Percentiles rank a stretch among this genome's conserved stretches.
These are phyloP conservation scores for Astreopora myriophthalma DNA, from an alignment of 64 coral and sea anemone species.

Conservation along the genomic window DNA sequence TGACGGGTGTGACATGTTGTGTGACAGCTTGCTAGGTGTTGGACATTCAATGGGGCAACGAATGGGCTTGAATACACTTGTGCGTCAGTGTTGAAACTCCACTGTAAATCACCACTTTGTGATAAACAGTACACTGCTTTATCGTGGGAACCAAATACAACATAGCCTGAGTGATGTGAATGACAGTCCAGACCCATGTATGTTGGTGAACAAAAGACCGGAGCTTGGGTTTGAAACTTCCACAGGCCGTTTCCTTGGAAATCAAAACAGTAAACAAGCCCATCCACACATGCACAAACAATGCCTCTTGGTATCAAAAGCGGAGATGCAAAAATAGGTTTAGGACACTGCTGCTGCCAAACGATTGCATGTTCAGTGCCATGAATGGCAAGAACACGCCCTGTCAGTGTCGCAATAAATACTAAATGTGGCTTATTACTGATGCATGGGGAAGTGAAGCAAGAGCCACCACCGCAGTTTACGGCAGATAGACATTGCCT, in stretches of 20 bases:
- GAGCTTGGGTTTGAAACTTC: conserved; percentile 50
- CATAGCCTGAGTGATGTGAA: not conserved
- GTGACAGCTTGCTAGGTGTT: not conserved
- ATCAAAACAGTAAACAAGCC: conserved; percentile 66
- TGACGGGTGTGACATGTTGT: not conserved
- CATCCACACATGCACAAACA: conserved; percentile 74
- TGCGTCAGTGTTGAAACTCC: conserved; percentile 72
- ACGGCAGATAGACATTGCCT: conserved; percentile 35
- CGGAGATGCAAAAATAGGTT: conserved; percentile 92
- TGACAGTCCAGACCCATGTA: not conserved
- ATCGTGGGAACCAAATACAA: conserved; percentile 90
- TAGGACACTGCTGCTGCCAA: conserved; percentile 77
- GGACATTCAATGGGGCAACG: conserved; percentile 8
- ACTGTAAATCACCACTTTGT: conserved; percentile 48
- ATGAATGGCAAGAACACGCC: conserved; percentile 68
- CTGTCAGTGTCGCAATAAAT: conserved; percentile 73
- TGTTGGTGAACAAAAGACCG: conserved; percentile 82
- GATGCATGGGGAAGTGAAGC: conserved; percentile 88
- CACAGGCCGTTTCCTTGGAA: conserved; percentile 42
- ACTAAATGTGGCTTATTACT: conserved; percentile 65
- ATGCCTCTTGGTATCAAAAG: conserved; percentile 54
- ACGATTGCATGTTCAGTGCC: conserved; percentile 8
- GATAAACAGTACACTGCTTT: conserved; percentile 79
- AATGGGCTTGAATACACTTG: conserved; percentile 92
- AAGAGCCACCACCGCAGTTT: conserved; percentile 79